Evolutionary conservation across 2,113 vertebrate genomes (phyloP).

Genomic region (Apaloderma vittatum): DNA sequence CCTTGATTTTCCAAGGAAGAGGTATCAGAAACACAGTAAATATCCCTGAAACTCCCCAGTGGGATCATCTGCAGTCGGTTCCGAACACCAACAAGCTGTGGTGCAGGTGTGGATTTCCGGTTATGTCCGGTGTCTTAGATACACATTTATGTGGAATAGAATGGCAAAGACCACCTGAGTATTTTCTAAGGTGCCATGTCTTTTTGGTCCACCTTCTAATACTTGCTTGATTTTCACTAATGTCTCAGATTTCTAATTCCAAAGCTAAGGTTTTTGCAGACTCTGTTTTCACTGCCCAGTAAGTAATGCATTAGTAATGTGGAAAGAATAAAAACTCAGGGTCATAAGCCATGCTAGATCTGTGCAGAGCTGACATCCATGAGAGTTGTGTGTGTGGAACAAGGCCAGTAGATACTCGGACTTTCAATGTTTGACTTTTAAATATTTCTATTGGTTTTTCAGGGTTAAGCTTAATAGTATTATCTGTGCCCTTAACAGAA

Average conservation of each 20-base stretch:
- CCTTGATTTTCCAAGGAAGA: background rate
- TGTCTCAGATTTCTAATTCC: background rate
- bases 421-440: background rate
- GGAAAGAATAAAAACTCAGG: background rate
- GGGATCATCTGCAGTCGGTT: background rate
- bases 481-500: conserved; percentile 14
- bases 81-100: background rate
- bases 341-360: background rate
- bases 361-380: background rate
- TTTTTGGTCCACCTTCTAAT: background rate
- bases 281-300: background rate
- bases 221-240: background rate
- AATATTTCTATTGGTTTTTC: background rate
- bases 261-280: background rate
- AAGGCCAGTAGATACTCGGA: background rate
- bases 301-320: background rate
- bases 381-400: background rate
- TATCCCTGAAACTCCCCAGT: background rate
- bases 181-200: background rate
- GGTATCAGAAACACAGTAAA: background rate
- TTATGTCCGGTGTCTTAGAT: background rate
- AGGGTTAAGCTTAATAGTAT: background rate
- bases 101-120: background rate
- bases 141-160: background rate
- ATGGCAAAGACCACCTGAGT: background rate